A percentile compares a stretch with the other conserved stretches of the same genome.
phyloP scores from a whole-genome alignment of 2,888 invertebrate species.

The Nemurella pictetii region DNA sequence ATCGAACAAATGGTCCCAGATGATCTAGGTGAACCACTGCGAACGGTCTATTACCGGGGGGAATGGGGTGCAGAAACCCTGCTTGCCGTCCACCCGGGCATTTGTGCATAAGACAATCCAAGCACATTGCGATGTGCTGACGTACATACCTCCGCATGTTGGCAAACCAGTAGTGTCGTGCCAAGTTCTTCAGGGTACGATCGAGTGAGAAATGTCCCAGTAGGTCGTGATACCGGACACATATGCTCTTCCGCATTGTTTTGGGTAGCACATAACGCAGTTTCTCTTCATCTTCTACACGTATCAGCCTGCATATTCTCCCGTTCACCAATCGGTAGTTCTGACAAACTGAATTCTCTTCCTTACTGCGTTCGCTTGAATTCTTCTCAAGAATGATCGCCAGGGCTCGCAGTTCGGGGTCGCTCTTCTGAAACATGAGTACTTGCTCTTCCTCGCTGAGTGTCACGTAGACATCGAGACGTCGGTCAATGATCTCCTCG shows the following conservation, averaged over 20 bases:
- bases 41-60: not conserved
- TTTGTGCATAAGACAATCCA: not conserved
- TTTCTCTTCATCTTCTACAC: not conserved
- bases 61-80: slow-evolving; percentile 1
- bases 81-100: not conserved
- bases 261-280: not conserved
- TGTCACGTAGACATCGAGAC: not conserved
- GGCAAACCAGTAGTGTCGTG: slow-evolving; percentile 37
- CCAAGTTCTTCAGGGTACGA: slow-evolving; percentile 39
- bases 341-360: not conserved
- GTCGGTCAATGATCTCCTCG: not conserved
- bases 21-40: slow-evolving; percentile 10
- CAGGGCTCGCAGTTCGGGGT: not conserved
- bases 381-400: not conserved
- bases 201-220: not conserved
- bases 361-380: not conserved
- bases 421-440: not conserved
- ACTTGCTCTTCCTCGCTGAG: not conserved
- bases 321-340: not conserved
- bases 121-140: not conserved
- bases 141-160: slow-evolving; percentile 1
- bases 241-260: not conserved
- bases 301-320: not conserved
- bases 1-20: slow-evolving; percentile 12
- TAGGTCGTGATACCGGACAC: slow-evolving; percentile 29